phyloP scores from a whole-genome alignment of 1,140 invertebrate species.

The Dreissena polymorpha region DNA sequence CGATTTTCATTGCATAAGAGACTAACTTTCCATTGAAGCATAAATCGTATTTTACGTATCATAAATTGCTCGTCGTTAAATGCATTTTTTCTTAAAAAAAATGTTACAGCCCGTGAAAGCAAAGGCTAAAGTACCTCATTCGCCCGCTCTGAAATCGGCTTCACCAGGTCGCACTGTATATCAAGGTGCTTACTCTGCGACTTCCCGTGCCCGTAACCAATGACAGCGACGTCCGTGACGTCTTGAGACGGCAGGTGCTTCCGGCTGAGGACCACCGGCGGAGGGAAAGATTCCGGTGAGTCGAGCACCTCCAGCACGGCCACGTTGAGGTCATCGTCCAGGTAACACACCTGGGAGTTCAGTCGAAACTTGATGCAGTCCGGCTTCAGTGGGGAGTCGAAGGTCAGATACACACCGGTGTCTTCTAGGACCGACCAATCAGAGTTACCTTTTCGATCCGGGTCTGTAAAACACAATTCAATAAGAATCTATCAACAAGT shows the following conservation, averaged over 20 bases:
- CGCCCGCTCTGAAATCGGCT: constrained; percentile 26
- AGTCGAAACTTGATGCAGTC: neutral
- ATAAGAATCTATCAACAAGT: neutral
- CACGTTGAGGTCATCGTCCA: constrained; percentile 41
- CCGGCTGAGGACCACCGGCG: constrained; percentile 31
- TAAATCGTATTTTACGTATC: too few species aligned
- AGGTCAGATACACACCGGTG: constrained; percentile 23
- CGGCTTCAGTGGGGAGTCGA: constrained; percentile 14
- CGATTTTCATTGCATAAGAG: too few species aligned
- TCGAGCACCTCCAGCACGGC: constrained; percentile 33
- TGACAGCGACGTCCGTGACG: constrained; percentile 33
- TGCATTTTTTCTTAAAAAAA: too few species aligned
- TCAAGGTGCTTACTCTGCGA: constrained; percentile 36
- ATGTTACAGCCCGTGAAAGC: too few species aligned
- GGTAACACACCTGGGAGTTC: constrained; percentile 13
- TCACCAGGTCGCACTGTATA: constrained; percentile 32
- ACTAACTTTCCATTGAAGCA: too few species aligned
- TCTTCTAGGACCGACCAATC: constrained; percentile 32
- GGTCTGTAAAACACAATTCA: constrained; percentile 8
- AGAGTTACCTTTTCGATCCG: constrained; percentile 22
- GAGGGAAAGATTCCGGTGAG: neutral
- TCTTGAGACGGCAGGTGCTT: constrained; percentile 10
- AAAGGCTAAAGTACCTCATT: constrained; percentile 6
- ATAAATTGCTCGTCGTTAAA: too few species aligned
- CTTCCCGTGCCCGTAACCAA: constrained; percentile 28